phyloP scores from a whole-genome alignment of 2,113 vertebrate species.

The Scatophagus argus region DNA sequence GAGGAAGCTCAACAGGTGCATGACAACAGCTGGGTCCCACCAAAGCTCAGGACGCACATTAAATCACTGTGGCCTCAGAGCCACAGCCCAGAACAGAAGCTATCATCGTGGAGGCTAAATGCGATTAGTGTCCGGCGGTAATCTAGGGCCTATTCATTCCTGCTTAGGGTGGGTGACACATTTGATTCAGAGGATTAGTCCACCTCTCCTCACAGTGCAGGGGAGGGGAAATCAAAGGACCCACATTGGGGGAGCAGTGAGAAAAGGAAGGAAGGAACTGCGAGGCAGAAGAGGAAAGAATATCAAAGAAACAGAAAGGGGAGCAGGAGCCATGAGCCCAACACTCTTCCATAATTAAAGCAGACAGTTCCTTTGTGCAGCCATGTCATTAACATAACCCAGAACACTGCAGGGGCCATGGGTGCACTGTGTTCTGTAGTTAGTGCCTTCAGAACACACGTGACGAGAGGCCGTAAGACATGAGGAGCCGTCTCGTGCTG shows the following conservation, averaged over 20 bases:
- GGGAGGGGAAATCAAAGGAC: slow-evolving; percentile 60
- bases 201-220: slow-evolving; percentile 42
- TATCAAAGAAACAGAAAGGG: slow-evolving; percentile 58
- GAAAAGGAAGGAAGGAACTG: slow-evolving; percentile 36
- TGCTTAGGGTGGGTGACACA: slow-evolving; percentile 69
- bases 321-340: slow-evolving; percentile 51
- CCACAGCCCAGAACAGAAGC: slow-evolving; percentile 58
- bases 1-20: slow-evolving; percentile 64
- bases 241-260: slow-evolving; percentile 17
- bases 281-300: slow-evolving; percentile 30
- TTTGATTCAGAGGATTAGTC: slow-evolving; percentile 76
- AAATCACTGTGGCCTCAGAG: slow-evolving; percentile 32
- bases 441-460: slow-evolving; percentile 36
- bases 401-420: slow-evolving; percentile 35
- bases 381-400: slow-evolving; percentile 71
- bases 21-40: slow-evolving; percentile 48
- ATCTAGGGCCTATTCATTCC: slow-evolving; percentile 72
- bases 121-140: slow-evolving; percentile 74
- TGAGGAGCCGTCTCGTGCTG: slow-evolving; percentile 8
- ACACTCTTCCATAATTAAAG: slow-evolving; percentile 76
- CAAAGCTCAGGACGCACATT: slow-evolving; percentile 43
- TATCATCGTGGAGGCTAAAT: slow-evolving; percentile 66
- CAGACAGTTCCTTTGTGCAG: slow-evolving; percentile 75
- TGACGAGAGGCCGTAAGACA: slow-evolving; percentile 40
- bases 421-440: slow-evolving; percentile 23